Evolutionary conservation across 2,797 vertebrate species (phyloP).

Genomic region (Hapalemur alaotrensis): DNA sequence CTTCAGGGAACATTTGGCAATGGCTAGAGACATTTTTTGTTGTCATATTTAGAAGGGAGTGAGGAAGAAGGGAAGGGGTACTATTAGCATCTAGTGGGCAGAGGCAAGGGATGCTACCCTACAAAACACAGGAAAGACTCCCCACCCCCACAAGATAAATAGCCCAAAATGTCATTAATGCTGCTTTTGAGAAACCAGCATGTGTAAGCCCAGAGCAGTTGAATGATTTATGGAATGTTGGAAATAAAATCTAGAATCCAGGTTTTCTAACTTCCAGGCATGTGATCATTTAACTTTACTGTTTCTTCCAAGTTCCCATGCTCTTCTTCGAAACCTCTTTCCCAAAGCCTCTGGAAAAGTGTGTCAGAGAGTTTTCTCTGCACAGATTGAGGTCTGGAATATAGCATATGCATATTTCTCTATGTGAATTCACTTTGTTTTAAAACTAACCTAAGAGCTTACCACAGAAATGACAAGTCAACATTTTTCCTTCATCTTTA

Average conservation of each 20-base stretch:
- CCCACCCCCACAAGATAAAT: neutral
- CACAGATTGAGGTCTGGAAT: neutral
- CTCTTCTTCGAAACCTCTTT: neutral
- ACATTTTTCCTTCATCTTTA: neutral
- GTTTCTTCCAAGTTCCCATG: neutral
- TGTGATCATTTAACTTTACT: neutral
- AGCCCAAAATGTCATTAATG: neutral
- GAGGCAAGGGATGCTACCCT: too few species aligned
- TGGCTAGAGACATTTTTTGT: neutral
- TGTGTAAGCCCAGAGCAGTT: neutral
- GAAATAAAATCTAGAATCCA: neutral
- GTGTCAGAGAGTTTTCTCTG: neutral
- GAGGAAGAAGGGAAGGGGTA: too few species aligned
- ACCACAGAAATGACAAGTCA: neutral
- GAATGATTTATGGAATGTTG: neutral
- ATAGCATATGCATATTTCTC: neutral
- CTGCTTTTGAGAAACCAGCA: neutral
- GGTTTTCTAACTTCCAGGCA: neutral
- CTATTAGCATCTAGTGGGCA: neutral
- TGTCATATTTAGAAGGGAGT: neutral
- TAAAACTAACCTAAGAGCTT: neutral
- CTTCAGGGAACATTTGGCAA: neutral
- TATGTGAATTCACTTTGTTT: neutral
- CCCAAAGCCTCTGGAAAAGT: neutral
- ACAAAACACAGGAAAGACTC: neutral